Evolutionary conservation across 2,113 vertebrate genomes (phyloP).

Genomic region (Dolichallabes microphthalmus): DNA sequence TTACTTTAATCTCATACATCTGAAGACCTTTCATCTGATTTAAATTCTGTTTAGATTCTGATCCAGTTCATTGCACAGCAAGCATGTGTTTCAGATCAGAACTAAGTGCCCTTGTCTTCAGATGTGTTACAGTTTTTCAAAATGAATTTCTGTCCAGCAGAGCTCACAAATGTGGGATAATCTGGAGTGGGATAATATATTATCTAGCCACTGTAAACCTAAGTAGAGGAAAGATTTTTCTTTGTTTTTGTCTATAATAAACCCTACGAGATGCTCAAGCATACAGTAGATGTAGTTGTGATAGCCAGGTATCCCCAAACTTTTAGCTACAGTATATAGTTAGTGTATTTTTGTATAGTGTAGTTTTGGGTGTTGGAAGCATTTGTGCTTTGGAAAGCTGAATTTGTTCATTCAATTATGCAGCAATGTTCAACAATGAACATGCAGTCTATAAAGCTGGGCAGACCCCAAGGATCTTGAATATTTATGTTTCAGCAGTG

Average conservation of each 20-base stretch:
- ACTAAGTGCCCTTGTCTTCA: conserved; percentile 31
- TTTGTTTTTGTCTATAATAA: background rate
- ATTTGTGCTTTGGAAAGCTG: background rate
- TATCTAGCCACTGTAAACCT: conserved; percentile 25
- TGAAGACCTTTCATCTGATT: conserved; percentile 4
- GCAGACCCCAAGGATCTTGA: conserved; percentile 51
- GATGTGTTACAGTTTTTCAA: conserved; percentile 29
- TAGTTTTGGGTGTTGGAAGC: background rate
- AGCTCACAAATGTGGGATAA: conserved; percentile 23
- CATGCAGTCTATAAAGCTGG: conserved; percentile 47
- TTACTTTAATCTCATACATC: background rate
- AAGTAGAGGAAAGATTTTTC: conserved; percentile 12
- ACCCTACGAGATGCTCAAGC: background rate
- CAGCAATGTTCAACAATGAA: conserved; percentile 25
- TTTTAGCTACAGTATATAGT: background rate
- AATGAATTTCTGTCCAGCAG: conserved; percentile 16
- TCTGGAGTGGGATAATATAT: conserved; percentile 1
- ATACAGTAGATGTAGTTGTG: background rate
- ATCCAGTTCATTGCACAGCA: background rate
- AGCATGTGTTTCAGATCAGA: conserved; percentile 45
- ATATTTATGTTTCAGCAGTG: conserved; percentile 38
- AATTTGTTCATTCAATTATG: conserved; percentile 5
- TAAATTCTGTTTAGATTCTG: background rate
- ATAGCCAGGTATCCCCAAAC: background rate
- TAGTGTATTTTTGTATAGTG: background rate